Evolutionary conservation across 2,113 vertebrate species (phyloP).

Genomic region (Podarcis raffonei): DNA sequence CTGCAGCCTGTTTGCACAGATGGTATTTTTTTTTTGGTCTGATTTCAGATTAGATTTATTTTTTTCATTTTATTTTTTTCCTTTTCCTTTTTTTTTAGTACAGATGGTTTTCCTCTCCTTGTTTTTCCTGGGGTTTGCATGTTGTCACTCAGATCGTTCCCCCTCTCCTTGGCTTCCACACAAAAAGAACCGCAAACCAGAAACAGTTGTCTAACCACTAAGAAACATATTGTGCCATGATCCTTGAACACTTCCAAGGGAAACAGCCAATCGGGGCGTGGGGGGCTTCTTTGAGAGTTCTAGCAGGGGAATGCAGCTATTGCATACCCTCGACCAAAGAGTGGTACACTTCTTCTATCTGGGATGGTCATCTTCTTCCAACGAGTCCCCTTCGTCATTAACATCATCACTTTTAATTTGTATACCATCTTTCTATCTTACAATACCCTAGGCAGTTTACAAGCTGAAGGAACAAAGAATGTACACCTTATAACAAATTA

Average conservation of each 20-base stretch:
- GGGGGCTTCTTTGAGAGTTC: no score
- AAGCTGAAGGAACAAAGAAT: no score
- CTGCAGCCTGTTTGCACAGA: neutral
- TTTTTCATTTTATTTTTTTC: no score
- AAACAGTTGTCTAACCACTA: neutral
- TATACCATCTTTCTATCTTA: no score
- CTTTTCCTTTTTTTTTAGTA: fast-evolving
- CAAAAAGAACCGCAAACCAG: neutral
- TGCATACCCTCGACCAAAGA: no score
- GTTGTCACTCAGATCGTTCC: neutral
- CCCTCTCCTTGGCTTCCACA: neutral
- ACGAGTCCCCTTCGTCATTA: no score
- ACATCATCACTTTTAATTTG: no score
- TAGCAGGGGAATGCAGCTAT: no score
- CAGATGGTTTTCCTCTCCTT: neutral
- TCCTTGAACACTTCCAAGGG: neutral
- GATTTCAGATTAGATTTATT: neutral
- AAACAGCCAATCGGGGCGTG: neutral
- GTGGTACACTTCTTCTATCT: no score
- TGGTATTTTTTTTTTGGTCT: slow-evolving; percentile 3
- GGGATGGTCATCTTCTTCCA: no score
- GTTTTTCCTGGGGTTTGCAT: slow-evolving; percentile 7
- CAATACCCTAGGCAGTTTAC: no score
- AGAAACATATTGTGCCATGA: neutral
- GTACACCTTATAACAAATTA: no score